Percentiles rank a stretch among this genome's conserved stretches.
Evolutionary conservation across 2,888 invertebrate species (phyloP).

Genomic region (Eupithecia subfuscata): DNA sequence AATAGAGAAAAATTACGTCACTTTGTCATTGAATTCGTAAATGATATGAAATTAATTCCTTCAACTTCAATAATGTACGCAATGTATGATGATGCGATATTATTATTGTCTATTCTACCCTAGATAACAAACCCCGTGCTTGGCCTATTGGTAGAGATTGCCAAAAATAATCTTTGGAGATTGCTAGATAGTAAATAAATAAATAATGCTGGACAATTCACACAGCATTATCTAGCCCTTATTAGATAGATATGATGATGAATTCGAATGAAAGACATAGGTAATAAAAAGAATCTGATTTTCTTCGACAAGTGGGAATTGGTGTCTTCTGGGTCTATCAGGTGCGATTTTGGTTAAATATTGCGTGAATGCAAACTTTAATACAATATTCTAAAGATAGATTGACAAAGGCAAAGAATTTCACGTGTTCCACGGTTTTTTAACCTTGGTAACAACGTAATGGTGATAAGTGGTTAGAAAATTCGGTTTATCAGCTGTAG

Average conservation of each 20-base stretch:
- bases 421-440: background rate
- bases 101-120: no score
- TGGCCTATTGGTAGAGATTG: background rate
- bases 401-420: background rate
- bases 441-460: conserved; percentile 24
- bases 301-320: background rate
- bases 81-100: no score
- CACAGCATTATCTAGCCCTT: no score
- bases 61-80: no score
- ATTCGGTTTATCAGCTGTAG: conserved; percentile 63
- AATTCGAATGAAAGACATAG: background rate
- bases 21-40: no score
- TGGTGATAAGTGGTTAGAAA: conserved; percentile 31
- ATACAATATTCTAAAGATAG: background rate
- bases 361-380: background rate
- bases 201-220: no score
- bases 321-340: background rate
- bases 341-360: background rate
- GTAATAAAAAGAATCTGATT: background rate
- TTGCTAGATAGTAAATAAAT: no score
- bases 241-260: background rate
- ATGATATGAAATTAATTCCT: no score
- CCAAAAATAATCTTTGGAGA: no score
- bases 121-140: no score
- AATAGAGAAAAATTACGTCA: no score